Conservation (phyloP, 2,113 vertebrate genomes). For the Phyllopteryx taeniolatus region DNA sequence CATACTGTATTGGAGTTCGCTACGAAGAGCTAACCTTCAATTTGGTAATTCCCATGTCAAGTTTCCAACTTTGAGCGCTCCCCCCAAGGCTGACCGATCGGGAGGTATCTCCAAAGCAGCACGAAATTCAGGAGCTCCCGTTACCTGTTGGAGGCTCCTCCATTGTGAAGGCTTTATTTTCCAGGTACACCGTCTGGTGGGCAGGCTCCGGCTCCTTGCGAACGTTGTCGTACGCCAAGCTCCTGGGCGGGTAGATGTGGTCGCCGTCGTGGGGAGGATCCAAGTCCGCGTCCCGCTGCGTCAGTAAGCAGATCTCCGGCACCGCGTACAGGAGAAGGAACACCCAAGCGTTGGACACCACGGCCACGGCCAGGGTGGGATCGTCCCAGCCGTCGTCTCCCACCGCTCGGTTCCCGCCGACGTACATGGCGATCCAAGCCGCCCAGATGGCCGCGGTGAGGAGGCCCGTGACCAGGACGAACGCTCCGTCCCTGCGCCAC, state of each 20-base stretch:
- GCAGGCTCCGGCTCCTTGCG: conserved; percentile 76
- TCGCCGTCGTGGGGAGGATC: conserved; percentile 77
- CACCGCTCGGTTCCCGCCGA: conserved; percentile 72
- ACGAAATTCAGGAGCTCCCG: background rate
- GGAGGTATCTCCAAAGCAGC: no score
- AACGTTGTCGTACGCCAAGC: conserved; percentile 84
- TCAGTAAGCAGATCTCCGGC: conserved; percentile 84
- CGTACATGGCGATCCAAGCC: conserved; percentile 85
- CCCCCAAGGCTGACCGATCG: no score
- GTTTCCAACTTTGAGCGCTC: no score
- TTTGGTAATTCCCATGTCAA: no score
- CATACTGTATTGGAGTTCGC: no score
- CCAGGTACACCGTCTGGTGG: conserved; percentile 81
- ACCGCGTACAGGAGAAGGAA: conserved; percentile 85
- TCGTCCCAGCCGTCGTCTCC: conserved; percentile 79
- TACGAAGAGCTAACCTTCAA: no score
- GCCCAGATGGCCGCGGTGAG: conserved; percentile 83
- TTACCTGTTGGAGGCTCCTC: conserved; percentile 82
- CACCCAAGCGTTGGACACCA: conserved; percentile 80
- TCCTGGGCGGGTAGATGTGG: conserved; percentile 78
- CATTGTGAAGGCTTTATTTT: conserved; percentile 90
- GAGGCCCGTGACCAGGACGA: conserved; percentile 77
- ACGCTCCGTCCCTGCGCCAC: conserved; percentile 78
- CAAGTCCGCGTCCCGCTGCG: conserved; percentile 64
- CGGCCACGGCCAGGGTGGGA: conserved; percentile 84